Base-by-base conservation (phyloP, 2,797 vertebrate genomes). In the Pseudochaenichthys georgianus region DNA sequence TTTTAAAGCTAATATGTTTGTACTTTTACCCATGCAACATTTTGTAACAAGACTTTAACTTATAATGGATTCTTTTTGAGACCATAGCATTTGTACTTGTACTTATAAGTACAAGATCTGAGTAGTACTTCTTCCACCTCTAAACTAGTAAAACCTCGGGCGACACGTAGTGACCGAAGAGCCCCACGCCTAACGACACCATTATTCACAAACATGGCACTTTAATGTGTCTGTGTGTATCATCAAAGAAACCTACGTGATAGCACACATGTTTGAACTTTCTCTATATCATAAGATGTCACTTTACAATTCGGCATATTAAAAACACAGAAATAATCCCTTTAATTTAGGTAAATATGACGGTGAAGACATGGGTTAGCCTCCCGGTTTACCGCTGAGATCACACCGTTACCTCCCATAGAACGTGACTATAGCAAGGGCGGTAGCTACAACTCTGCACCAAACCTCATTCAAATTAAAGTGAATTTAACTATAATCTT, bases 361-460 rank as follows among this genome's bases (percentile, higher is more conserved):
- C 4, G 9, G 5, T 48, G 48, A 23, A 15, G 2, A 5, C 15
- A 2, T 23, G 10, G 41, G 19, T 55, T 59, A 23, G 55, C 52
- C 23, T 46, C 31, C 28, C 1, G 13, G 1, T 19, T 51, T n/a
- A 11, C 13, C 42, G 67, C 19, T 8, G 3, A n/a, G 17, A 23
- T 38, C 46, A 17, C 52, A 62, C 41, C n/a, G 4, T 52, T 47
- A 64, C 51, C 68, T 54, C 57, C 48, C 3, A 23, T 23, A 11
- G 5, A 45, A 16, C 41, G 61, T 7, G n/a, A 17, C 46, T 0
- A 9, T 3, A n/a, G 13, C 41, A 68, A 28, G 83, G 83, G 90
- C 87, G 88, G 87, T 51, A 86, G 82, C 87, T 50, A 9, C 59
- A 48, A 12, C 34, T 60, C 48, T 46, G 53, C 0, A 70, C 82